Base-by-base conservation (phyloP, 92 coral and sea anemone genomes). In the Phenganax marumi region DNA sequence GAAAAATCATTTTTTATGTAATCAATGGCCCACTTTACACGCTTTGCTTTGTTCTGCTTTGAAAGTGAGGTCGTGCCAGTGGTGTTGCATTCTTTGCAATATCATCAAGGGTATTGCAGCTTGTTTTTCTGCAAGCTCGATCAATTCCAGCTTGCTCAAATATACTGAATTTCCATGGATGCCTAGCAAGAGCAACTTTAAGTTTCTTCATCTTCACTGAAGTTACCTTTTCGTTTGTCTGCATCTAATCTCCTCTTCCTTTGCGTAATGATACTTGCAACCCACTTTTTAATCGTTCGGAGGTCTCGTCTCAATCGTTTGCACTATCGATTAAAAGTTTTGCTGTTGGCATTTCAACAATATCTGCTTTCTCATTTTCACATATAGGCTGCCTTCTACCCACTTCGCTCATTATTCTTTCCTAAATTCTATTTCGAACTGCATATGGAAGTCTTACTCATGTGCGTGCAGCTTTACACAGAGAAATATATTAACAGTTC, bases 141-240 rank as follows among this genome's bases (percentile, higher is more conserved):
- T 62, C 24, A 62, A 62, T 62, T 62, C 68, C 1, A 62, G 68
- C 18, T 62, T 62, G 68, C 68, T 62, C 68, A 62, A 62, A 2
- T 33, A 33, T 33, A 33, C 24, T 62, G 17, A 23, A 14, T 14
- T 0, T 23, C 21, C 3, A 19, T 19, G 68, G 68, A 62, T 14
- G 2, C 0, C 1, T 62, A 19, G 68, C 24, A 10, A 62, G 68
- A 62, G 68, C 68, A 62, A 14, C 1, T 62, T 62, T 13, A 14
- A 62, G 24, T 62, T 62, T 62, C 24, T 23, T 62, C 68, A 62
- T 62, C 22, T 62, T 24, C 68, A 18, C 22, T 62, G 24, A 62
- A 62, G 68, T 16, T 3, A 62, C 10, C 68, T 62, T 62, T 62
- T 16, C 68, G 18, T 62, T 62, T 62, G 25, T 23, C 68, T 62